These are phyloP conservation scores for Micrasema minimum DNA, from an alignment of 1,140 invertebrate species.

Conservation along the genomic window DNA sequence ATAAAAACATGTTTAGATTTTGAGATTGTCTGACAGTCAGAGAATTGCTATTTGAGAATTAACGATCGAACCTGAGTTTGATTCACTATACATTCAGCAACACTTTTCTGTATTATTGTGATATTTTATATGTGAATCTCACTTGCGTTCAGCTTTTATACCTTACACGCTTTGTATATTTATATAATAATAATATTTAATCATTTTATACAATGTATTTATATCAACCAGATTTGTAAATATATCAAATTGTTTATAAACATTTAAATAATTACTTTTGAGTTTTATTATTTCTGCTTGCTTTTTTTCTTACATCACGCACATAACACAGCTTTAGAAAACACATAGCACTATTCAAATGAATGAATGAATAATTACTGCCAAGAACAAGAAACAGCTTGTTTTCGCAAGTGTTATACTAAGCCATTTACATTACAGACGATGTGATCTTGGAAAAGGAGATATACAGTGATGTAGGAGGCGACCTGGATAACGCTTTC, in stretches of 20 bases:
- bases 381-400: too few relatives aligned
- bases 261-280: slow-evolving; percentile 21
- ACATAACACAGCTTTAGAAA: slow-evolving; percentile 16
- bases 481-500: slow-evolving; percentile 97
- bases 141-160: slow-evolving; percentile 37
- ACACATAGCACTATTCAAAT: background rate
- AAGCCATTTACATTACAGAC: slow-evolving; percentile 74
- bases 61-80: too few relatives aligned
- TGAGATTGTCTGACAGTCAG: too few relatives aligned
- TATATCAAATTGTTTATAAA: slow-evolving; percentile 45
- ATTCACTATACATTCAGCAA: too few relatives aligned
- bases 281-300: slow-evolving; percentile 44
- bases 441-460: slow-evolving; percentile 98
- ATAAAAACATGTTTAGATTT: too few relatives aligned
- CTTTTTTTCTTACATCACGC: background rate
- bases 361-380: too few relatives aligned
- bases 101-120: too few relatives aligned
- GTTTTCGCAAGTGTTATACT: slow-evolving; percentile 23
- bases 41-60: too few relatives aligned
- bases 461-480: slow-evolving; percentile 96
- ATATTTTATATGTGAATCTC: slow-evolving; percentile 25
- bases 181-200: slow-evolving; percentile 36
- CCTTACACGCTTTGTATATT: slow-evolving; percentile 42
- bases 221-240: slow-evolving; percentile 17
- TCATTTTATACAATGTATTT: slow-evolving; percentile 38